Percentiles rank a stretch among this genome's conserved stretches.
Evolutionary conservation across 2,797 vertebrate species (phyloP).

Genomic region (Artibeus lituratus): DNA sequence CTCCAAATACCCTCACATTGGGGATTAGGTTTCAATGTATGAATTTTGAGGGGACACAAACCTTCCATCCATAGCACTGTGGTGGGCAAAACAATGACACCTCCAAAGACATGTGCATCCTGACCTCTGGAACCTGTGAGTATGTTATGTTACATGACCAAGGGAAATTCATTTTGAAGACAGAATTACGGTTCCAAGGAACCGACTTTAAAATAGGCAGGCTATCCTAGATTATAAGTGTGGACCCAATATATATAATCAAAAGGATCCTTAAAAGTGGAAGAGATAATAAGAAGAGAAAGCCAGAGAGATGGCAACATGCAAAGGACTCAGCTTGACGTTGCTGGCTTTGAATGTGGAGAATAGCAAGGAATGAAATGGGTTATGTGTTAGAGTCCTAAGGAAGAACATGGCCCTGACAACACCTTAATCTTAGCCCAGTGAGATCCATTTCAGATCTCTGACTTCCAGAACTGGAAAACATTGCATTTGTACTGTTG

Average conservation of each 20-base stretch:
- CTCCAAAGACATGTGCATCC: not conserved
- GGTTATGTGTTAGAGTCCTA: not conserved
- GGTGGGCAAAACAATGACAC: not conserved
- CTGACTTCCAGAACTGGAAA: not conserved
- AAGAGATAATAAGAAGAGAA: not conserved
- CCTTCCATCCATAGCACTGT: not conserved
- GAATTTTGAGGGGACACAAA: not conserved
- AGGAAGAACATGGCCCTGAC: not conserved
- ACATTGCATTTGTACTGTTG: not conserved
- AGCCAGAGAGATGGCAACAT: not conserved
- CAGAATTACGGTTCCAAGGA: not conserved
- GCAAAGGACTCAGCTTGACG: not conserved
- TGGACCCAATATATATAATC: not conserved
- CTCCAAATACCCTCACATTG: not conserved
- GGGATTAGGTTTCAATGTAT: not conserved
- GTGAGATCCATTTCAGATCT: not conserved
- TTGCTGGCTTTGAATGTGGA: not conserved
- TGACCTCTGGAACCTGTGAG: not conserved
- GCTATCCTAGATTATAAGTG: not conserved
- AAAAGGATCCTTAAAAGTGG: not conserved
- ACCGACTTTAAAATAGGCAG: not conserved
- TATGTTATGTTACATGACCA: not conserved
- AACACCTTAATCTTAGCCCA: not conserved
- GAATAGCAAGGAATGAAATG: not conserved
- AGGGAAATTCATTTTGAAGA: not conserved